Conservation (phyloP, 2,888 invertebrate species). For the Eristalinus aeneus region DNA sequence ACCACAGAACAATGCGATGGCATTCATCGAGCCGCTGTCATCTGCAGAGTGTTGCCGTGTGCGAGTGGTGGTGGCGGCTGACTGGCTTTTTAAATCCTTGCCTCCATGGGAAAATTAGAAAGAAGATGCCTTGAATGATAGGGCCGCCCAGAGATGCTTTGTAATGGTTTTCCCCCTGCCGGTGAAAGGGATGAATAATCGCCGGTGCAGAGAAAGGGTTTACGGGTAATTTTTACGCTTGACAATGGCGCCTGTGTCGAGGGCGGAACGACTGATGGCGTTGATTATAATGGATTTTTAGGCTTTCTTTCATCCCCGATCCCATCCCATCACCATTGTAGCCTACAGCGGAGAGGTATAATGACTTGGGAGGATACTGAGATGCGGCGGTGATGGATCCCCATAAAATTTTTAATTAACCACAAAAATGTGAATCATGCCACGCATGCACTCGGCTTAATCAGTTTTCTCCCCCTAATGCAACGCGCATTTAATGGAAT, state of each 20-base stretch:
- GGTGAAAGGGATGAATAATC: slow-evolving; percentile 12
- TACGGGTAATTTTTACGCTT: slow-evolving; percentile 9
- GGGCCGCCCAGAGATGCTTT: slow-evolving; percentile 17
- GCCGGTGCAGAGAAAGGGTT: slow-evolving; percentile 2
- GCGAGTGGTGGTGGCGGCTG: not conserved
- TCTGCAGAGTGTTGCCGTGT: not conserved
- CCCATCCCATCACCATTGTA: not conserved
- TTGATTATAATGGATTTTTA: slow-evolving; percentile 15
- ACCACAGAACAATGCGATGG: slow-evolving; percentile 38
- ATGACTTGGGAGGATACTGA: not conserved
- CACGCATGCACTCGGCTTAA: not conserved
- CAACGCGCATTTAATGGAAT: not conserved
- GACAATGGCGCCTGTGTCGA: not conserved
- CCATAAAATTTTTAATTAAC: not conserved
- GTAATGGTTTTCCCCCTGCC: slow-evolving; percentile 4
- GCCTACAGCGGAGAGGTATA: not conserved
- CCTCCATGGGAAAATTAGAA: not conserved
- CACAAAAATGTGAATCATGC: not conserved
- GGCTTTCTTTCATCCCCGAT: not conserved
- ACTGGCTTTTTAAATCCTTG: slow-evolving; percentile 1
- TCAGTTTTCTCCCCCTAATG: not conserved
- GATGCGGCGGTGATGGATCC: not conserved
- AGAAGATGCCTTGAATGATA: slow-evolving; percentile 17
- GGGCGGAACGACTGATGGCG: not conserved
- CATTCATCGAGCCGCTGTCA: slow-evolving; percentile 20